A percentile compares a stretch with the other conserved stretches of the same genome.
phyloP scores from a whole-genome alignment of 2,113 vertebrate genomes.

The Pithys albifrons region DNA sequence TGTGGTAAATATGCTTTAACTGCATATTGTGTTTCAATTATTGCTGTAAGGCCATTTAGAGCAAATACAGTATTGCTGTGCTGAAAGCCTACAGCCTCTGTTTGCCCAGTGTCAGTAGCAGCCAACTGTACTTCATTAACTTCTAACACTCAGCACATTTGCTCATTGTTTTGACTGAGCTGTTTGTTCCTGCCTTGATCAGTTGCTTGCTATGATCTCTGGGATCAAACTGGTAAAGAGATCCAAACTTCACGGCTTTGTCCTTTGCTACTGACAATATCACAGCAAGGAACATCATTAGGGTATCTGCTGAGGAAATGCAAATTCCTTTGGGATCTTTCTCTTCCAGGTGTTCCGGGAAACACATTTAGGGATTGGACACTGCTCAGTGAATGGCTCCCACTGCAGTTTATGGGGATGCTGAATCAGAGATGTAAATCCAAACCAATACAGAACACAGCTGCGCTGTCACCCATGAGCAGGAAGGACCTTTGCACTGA shows the following conservation, averaged over 20 bases:
- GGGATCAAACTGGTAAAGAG: not conserved
- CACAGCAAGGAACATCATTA: not conserved
- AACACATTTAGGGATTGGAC: not conserved
- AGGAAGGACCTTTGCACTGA: not conserved
- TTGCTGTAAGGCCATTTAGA: conserved; percentile 22
- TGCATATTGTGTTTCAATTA: conserved; percentile 49
- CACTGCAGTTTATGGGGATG: not conserved
- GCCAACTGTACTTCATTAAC: conserved; percentile 32
- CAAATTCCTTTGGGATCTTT: not conserved
- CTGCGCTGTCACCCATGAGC: not conserved
- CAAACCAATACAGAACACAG: not conserved
- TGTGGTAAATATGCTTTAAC: conserved; percentile 46
- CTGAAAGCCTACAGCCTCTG: conserved; percentile 1
- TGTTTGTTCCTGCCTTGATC: not conserved
- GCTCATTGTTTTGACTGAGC: not conserved
- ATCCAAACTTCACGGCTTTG: not conserved
- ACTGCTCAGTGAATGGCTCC: not conserved
- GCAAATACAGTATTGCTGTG: not conserved
- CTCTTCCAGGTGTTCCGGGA: not conserved
- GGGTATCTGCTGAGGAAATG: not conserved
- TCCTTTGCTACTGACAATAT: not conserved
- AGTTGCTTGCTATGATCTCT: not conserved
- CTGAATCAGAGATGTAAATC: not conserved
- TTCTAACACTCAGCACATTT: not conserved
- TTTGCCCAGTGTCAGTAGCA: conserved; percentile 15